phyloP scores from a whole-genome alignment of 2,113 vertebrate genomes.

The Dromiciops gliroides region DNA sequence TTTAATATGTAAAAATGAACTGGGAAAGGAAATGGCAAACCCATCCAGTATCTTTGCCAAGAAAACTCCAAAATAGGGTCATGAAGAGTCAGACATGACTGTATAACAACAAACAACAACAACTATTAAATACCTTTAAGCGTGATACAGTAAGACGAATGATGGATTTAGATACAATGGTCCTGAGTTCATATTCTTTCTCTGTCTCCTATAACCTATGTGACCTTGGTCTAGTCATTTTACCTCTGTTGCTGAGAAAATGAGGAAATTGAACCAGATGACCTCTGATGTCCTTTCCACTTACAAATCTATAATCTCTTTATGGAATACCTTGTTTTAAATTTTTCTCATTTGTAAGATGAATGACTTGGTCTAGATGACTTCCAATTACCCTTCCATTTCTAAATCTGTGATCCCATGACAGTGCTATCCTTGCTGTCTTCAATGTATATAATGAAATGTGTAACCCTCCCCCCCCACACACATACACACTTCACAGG shows the following conservation, averaged over 20 bases:
- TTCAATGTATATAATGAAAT: not conserved
- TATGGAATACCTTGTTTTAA: not conserved
- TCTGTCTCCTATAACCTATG: not conserved
- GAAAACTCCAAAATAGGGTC: no score
- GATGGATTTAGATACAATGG: not conserved
- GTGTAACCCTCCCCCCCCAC: no score
- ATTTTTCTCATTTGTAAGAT: not conserved
- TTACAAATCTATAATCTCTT: not conserved
- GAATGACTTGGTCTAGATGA: not conserved
- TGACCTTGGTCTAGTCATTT: not conserved
- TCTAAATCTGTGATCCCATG: not conserved
- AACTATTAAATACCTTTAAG: no score
- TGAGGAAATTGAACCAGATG: not conserved
- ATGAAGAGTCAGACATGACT: no score
- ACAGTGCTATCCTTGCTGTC: not conserved
- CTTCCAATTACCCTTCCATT: not conserved
- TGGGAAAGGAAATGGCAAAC: no score
- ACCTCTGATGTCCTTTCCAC: not conserved
- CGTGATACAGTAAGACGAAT: no score
- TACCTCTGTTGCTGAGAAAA: not conserved
- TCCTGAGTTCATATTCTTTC: not conserved
- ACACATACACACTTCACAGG: no score
- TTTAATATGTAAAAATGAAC: no score
- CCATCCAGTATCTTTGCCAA: no score
- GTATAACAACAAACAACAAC: no score